Percentiles rank a stretch among this genome's conserved stretches.
These are phyloP conservation scores for Turritopsis rubra DNA, from an alignment of 30 jellyfish, hydroid and myxozoan genomes.

Conservation along the genomic window DNA sequence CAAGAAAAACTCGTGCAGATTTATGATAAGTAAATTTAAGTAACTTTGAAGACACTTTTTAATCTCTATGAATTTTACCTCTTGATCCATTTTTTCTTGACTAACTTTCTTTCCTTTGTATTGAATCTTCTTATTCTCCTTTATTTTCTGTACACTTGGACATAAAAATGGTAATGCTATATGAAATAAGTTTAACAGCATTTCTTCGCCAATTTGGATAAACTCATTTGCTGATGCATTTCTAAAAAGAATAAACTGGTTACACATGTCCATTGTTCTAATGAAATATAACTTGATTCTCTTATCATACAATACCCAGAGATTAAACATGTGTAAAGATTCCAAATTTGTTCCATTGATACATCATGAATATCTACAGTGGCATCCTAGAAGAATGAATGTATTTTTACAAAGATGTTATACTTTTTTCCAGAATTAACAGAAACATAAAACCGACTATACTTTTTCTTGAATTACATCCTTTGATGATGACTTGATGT, in stretches of 20 bases:
- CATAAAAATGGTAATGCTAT: slow-evolving; percentile 65
- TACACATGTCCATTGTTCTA: background rate
- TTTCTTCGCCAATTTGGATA: slow-evolving; percentile 26
- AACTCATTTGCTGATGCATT: background rate
- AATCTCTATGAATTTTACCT: background rate
- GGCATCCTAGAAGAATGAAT: slow-evolving; percentile 44
- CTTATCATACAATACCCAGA: slow-evolving; percentile 32
- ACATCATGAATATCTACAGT: slow-evolving; percentile 66
- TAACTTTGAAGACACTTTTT: no score
- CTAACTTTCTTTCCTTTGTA: slow-evolving; percentile 15
- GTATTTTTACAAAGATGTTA: no score
- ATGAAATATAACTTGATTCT: no score
- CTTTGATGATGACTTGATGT: slow-evolving; percentile 4
- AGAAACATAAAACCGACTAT: background rate
- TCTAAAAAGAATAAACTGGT: background rate
- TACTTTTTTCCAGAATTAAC: background rate
- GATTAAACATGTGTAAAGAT: slow-evolving; percentile 41
- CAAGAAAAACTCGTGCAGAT: no score
- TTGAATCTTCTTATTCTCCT: slow-evolving; percentile 18
- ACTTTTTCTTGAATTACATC: slow-evolving; percentile 20
- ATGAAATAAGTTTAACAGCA: slow-evolving; percentile 62
- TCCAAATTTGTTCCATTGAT: slow-evolving; percentile 77
- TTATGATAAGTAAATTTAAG: no score
- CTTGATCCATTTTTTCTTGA: slow-evolving; percentile 12
- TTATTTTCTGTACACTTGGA: slow-evolving; percentile 34